A percentile compares a stretch with the other conserved stretches of the same genome.
These are phyloP conservation scores for Conopomorpha cramerella DNA, from an alignment of 1,140 invertebrate species.

Conservation along the genomic window DNA sequence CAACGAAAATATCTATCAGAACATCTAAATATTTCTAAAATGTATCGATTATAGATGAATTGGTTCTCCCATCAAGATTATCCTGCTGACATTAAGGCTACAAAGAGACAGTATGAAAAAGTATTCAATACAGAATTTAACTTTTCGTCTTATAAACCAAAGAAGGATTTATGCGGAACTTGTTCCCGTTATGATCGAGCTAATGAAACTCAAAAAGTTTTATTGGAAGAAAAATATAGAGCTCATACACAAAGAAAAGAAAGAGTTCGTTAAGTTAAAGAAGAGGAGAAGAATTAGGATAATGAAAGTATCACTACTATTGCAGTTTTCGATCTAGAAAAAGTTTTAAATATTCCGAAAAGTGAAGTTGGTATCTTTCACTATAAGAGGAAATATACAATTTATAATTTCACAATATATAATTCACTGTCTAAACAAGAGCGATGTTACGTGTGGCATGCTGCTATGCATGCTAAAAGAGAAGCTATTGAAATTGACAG, in stretches of 20 bases:
- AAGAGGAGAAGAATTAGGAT: conserved; percentile 4
- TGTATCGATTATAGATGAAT: conserved; percentile 4
- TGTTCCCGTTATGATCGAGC: conserved; percentile 6
- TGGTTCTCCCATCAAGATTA: no score
- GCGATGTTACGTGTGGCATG: conserved; percentile 12
- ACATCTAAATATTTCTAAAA: conserved; percentile 6
- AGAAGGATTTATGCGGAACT: conserved; percentile 7
- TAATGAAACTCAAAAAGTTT: conserved; percentile 3
- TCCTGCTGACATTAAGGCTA: no score
- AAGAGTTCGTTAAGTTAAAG: conserved; percentile 4
- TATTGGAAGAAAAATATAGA: conserved; percentile 7
- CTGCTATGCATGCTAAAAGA: conserved; percentile 7
- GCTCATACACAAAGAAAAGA: conserved; percentile 8
- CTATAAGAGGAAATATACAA: conserved; percentile 9
- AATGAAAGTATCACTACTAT: conserved; percentile 3
- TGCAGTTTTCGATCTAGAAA: conserved; percentile 10
- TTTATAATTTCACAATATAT: conserved; percentile 14
- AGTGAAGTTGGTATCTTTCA: conserved; percentile 8
- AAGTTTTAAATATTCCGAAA: conserved; percentile 9
- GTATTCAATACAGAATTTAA: conserved; percentile 5
- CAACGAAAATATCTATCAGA: conserved; percentile 4
- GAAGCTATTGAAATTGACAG: conserved; percentile 9
- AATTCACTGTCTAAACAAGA: conserved; percentile 6
- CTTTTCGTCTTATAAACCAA: conserved; percentile 8
- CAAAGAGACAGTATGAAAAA: not conserved